phyloP scores from a whole-genome alignment of 2,113 vertebrate genomes.

The Coracopsis vasa region DNA sequence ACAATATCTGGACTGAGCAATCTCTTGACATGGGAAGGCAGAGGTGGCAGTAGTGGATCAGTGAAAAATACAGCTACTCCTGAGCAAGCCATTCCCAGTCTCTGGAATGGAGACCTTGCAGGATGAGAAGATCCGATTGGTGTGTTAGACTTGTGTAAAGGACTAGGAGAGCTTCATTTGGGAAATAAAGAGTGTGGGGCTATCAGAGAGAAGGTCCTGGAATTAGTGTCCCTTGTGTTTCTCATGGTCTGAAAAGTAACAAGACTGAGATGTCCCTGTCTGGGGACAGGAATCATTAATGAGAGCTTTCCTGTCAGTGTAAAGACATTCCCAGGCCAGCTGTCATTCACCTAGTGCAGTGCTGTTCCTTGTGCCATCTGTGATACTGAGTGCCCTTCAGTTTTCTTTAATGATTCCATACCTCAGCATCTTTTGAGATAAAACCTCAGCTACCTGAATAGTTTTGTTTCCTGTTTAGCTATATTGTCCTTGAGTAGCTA shows the following conservation, averaged over 20 bases:
- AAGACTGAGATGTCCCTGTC: neutral
- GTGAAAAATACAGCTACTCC: neutral
- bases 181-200: neutral
- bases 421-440: neutral
- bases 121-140: fast-evolving
- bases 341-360: neutral
- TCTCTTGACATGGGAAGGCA: neutral
- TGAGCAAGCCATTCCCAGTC: neutral
- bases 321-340: neutral
- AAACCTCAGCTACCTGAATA: neutral
- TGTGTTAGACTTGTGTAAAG: neutral
- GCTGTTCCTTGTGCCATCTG: neutral
- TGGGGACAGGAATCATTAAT: neutral
- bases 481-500: neutral
- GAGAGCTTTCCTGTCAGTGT: neutral
- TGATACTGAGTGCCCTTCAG: neutral
- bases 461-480: neutral
- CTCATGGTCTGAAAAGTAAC: neutral
- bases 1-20: neutral
- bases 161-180: neutral
- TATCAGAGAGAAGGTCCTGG: neutral
- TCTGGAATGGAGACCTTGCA: neutral
- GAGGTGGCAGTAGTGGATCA: neutral
- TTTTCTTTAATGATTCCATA: neutral
- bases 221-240: neutral